Conservation (phyloP, 2,888 invertebrate species). For the Meteorus cinctellus region DNA sequence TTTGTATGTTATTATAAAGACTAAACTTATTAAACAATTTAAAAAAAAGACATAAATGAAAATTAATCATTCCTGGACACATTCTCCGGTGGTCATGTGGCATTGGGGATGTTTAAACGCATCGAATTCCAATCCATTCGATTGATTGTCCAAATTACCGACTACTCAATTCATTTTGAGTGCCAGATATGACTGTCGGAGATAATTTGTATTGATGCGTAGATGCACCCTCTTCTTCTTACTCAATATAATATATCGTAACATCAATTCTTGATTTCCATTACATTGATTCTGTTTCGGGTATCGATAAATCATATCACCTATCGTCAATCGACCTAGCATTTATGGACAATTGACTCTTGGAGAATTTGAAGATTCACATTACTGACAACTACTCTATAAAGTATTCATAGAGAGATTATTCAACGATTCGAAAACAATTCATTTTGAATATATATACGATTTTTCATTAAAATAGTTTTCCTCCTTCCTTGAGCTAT, state of each 20-base stretch:
- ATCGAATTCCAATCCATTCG: conserved; percentile 33
- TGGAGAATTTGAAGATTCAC: neutral
- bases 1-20: conserved; percentile 64
- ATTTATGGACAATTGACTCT: conserved; percentile 20
- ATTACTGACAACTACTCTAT: neutral
- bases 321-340: conserved; percentile 22
- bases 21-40: conserved; percentile 55
- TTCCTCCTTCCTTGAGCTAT: conserved; percentile 21
- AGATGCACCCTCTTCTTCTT: conserved; percentile 56
- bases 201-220: conserved; percentile 66
- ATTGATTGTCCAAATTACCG: conserved; percentile 47
- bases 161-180: conserved; percentile 54
- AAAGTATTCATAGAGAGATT: neutral
- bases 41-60: conserved; percentile 38
- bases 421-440: neutral
- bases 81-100: conserved; percentile 69
- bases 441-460: neutral
- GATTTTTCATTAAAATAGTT: neutral
- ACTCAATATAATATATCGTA: conserved; percentile 36
- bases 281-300: neutral
- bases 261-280: conserved; percentile 28
- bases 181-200: conserved; percentile 68
- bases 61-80: conserved; percentile 59
- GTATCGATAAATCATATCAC: conserved; percentile 11
- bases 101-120: conserved; percentile 58